A percentile compares a stretch with the other conserved stretches of the same genome.
Evolutionary conservation across 2,113 vertebrate species (phyloP).

Genomic region (Peromyscus leucopus): DNA sequence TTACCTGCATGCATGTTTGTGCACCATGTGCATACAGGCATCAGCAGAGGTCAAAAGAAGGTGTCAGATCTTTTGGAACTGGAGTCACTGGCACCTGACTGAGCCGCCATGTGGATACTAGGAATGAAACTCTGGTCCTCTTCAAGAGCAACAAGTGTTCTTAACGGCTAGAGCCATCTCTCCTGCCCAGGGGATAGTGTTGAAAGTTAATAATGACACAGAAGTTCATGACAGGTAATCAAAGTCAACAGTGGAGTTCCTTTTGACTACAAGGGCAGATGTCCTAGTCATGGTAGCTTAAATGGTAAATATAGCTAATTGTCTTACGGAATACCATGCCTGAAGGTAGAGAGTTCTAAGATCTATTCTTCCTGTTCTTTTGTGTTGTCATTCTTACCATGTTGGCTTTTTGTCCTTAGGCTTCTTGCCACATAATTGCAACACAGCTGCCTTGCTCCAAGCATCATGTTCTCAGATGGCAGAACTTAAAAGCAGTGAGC

Average conservation of each 20-base stretch:
- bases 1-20: background rate
- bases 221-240: background rate
- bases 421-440: background rate
- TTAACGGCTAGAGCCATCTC: background rate
- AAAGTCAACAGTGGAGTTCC: background rate
- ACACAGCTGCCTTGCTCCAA: background rate
- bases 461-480: background rate
- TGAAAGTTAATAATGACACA: slow-evolving; percentile 52
- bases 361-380: background rate
- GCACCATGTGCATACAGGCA: background rate
- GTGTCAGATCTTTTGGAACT: background rate
- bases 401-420: slow-evolving; percentile 9
- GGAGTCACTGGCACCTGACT: background rate
- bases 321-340: background rate
- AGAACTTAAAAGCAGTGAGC: slow-evolving; percentile 38
- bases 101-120: background rate
- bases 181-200: background rate
- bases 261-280: slow-evolving; percentile 1
- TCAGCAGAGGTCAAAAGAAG: background rate
- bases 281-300: background rate
- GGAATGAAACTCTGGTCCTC: background rate
- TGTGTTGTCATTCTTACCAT: background rate
- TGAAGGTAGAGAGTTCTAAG: slow-evolving; percentile 10
- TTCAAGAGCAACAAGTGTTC: background rate
- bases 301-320: slow-evolving; percentile 40